Evolutionary conservation across 2,888 invertebrate species (phyloP).

Genomic region (Ryuthela nishihirai): DNA sequence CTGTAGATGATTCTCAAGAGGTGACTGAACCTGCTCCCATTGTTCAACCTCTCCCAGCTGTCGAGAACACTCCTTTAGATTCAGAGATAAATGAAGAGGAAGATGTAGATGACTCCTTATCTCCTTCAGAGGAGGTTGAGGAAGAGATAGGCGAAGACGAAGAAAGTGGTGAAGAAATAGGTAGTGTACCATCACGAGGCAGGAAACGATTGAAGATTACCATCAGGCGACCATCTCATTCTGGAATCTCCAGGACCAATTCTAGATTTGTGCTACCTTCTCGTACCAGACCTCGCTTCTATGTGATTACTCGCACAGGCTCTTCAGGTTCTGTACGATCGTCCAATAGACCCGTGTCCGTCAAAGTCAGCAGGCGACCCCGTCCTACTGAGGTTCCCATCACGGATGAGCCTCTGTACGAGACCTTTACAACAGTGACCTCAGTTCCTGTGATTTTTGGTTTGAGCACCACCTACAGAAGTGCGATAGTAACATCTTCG

Average conservation of each 20-base stretch:
- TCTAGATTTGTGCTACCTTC: slow-evolving; percentile 18
- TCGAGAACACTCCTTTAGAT: too few species aligned
- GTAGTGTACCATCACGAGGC: slow-evolving; percentile 5
- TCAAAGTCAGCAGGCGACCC: slow-evolving; percentile 29
- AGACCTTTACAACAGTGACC: slow-evolving; percentile 34
- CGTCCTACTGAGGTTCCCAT: slow-evolving; percentile 16
- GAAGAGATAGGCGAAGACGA: slow-evolving; percentile 6
- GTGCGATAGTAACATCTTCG: slow-evolving; percentile 29
- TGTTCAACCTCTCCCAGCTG: too few species aligned
- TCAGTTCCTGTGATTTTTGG: slow-evolving; percentile 40
- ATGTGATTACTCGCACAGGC: slow-evolving; percentile 39
- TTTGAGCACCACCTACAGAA: slow-evolving; percentile 38
- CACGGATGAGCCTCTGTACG: slow-evolving; percentile 29
- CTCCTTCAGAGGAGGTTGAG: background rate
- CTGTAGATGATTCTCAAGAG: too few species aligned
- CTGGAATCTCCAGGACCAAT: slow-evolving; percentile 11
- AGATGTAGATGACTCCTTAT: too few species aligned
- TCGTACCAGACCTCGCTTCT: slow-evolving; percentile 30
- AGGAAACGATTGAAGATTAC: slow-evolving; percentile 31
- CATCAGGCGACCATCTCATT: slow-evolving; percentile 23
- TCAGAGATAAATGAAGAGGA: too few species aligned
- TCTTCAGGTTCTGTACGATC: slow-evolving; percentile 14
- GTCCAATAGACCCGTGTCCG: slow-evolving; percentile 18
- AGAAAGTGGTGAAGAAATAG: background rate
- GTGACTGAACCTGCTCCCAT: too few species aligned